Evolutionary conservation across 2,888 invertebrate species (phyloP).

Genomic region (Poecilobothrus nobilitatus): DNA sequence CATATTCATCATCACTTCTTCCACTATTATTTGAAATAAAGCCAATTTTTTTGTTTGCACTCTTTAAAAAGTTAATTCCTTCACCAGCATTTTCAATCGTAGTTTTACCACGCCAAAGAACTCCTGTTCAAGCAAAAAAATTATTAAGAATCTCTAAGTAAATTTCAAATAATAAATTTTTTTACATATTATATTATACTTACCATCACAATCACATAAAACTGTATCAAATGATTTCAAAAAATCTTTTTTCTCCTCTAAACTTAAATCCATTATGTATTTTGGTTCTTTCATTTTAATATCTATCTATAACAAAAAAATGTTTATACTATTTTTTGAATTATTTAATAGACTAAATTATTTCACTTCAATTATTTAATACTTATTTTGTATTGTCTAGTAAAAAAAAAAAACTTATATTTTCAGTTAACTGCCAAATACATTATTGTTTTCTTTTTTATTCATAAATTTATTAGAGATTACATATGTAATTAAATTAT

Average conservation of each 20-base stretch:
- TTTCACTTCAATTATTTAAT: too few relatives aligned
- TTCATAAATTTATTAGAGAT: too few relatives aligned
- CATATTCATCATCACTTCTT: conserved; percentile 32
- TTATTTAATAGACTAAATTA: too few relatives aligned
- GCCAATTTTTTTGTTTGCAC: conserved; percentile 40
- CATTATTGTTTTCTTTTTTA: too few relatives aligned
- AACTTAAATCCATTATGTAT: conserved; percentile 31
- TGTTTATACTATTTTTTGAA: too few relatives aligned
- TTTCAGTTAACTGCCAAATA: too few relatives aligned
- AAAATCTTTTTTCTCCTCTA: conserved; percentile 35
- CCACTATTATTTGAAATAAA: conserved; percentile 44
- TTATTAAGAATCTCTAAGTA: not conserved
- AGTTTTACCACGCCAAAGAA: conserved; percentile 41
- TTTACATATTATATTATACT: conserved; percentile 23
- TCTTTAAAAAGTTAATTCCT: conserved; percentile 37
- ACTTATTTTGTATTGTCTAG: too few relatives aligned
- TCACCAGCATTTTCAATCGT: conserved; percentile 40
- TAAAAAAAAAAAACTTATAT: too few relatives aligned
- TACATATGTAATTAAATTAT: too few relatives aligned
- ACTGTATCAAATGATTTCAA: conserved; percentile 49
- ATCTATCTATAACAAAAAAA: too few relatives aligned
- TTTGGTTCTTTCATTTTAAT: conserved; percentile 16
- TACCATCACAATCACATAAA: conserved; percentile 54
- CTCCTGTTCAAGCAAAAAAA: conserved; percentile 35
- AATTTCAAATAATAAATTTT: not conserved